Conservation (phyloP, 2,113 vertebrate species). For the Caracal caracal region DNA sequence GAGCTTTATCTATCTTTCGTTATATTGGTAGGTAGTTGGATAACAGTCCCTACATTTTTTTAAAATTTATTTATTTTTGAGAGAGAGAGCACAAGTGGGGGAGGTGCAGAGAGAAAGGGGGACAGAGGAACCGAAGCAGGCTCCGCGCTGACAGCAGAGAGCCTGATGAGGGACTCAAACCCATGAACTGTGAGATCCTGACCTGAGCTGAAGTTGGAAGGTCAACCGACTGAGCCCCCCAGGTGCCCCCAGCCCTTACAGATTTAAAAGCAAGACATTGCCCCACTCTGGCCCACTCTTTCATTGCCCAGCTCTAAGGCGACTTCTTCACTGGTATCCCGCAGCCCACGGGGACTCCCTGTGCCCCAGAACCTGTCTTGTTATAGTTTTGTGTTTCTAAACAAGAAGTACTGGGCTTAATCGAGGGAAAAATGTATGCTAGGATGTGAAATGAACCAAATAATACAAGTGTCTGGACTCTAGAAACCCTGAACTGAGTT, state of each 20-base stretch:
- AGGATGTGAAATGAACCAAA: slow-evolving; percentile 6
- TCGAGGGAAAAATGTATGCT: background rate
- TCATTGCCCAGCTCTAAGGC: background rate
- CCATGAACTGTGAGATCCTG: no score
- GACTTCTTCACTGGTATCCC: background rate
- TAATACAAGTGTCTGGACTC: background rate
- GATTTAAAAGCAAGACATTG: background rate
- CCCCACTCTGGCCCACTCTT: background rate
- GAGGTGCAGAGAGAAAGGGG: no score
- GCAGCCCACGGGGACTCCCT: background rate
- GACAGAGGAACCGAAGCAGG: no score
- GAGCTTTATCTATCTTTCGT: background rate
- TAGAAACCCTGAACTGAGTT: slow-evolving; percentile 6
- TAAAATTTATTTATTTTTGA: no score
- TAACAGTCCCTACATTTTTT: background rate
- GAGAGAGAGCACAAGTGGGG: no score
- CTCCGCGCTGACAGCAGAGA: no score
- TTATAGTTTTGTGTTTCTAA: background rate
- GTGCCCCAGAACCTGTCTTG: background rate
- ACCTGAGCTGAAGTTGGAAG: no score
- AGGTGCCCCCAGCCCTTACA: background rate
- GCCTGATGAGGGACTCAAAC: no score
- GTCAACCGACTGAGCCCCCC: no score
- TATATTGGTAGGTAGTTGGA: background rate
- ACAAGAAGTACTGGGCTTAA: background rate